Base-by-base conservation (phyloP, 2,113 vertebrate species). In the Myiozetetes cayanensis region DNA sequence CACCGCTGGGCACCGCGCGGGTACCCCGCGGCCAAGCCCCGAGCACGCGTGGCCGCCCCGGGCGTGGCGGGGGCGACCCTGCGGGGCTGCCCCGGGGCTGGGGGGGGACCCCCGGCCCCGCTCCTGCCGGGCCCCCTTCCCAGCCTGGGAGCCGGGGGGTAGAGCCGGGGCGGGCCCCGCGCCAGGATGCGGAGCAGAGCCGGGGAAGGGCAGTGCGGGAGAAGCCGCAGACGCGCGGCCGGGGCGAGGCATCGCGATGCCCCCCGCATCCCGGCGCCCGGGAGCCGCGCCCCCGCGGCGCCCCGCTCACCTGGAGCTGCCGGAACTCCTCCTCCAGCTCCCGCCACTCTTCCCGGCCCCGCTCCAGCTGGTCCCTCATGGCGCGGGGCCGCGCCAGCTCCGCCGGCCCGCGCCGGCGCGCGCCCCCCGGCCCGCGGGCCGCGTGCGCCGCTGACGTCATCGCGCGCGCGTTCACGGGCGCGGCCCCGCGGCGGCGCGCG, bases 321-420 rank as follows among this genome's bases (percentile, higher is more conserved):
- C 98, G 98, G 95, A 99, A 99, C 96, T 99, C 99, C 82, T 97
- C 96, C 31, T 99, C 99, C 79, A 99, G 98, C 95, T 99, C 98
- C 28, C 96, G 96, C 99, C 98, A 99, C 94, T 99, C 99, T 97
- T 96, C 98, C 96, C 97, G 41, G 93, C 46, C 84, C 73, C 98
- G 98, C 91, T 74, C 74, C 76, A 52, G 74, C 35, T 68, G 58
- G 11, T 17, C 56, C 63, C 81, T 66, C 93, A 74, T 91, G 67
- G 76, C 85, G 77, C 63, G 59, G n/a, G 72, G 72, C 53, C 22
- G 41, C 71, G 53, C 47, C 41, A 39, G 39, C 39, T 39, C 39
- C 39, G 39, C 39, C 39, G 39, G 39, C 39, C 39, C 39, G 8
- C 37, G 39, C 39, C 39, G 39, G 39, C 39, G 39, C 39, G 39